Evolutionary conservation across 2,888 invertebrate genomes (phyloP), one percentile per base, ranked within the genome.

Genomic region (Smittia aterrima): DNA sequence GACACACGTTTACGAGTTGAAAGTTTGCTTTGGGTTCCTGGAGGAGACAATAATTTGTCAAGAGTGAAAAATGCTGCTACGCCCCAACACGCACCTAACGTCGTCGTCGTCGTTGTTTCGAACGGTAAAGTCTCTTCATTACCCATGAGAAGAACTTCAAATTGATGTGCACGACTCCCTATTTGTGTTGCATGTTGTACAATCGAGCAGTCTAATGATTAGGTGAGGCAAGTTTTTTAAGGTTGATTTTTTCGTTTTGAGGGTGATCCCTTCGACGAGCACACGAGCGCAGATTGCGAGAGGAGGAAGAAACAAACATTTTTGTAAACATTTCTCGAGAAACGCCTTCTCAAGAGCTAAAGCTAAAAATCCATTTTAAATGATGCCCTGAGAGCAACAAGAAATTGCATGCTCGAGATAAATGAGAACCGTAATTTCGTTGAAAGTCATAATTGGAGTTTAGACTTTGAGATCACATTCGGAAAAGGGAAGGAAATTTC

Each of bases 31-130:
- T n/a, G n/a, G n/a, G n/a, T n/a, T 64, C 24, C 64, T 22, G 22
- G 64, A n/a, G n/a, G n/a, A 64, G 64, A 64, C 64, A 64, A 25
- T 25, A 64, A 64, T 64, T 64, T 64, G 64, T 64, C 64, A 64
- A 22, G 22, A 58, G 58, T 58, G 58, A 58, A 58, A 58, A 58
- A 58, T 58, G 64, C 22, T 64, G 27, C 25, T 25, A 64, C 75
- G 75, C 75, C 75, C 74, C 32, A 66, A 75, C 75, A 75, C 75
- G 75, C 75, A 75, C 70, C 75, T 70, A 70, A 38, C 74, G 67
- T 27, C 62, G 74, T 16, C n/a, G n/a, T n/a, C n/a, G n/a, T n/a
- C n/a, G n/a, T n/a, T n/a, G n/a, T n/a, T 40, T 41, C 24, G 25
- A 54, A 24, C 53, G 27, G n/a, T 1, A 27, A 25, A 58, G 24